These are phyloP conservation scores for Monodelphis domestica DNA, from an alignment of 2,797 vertebrate genomes.

Conservation along the genomic window DNA sequence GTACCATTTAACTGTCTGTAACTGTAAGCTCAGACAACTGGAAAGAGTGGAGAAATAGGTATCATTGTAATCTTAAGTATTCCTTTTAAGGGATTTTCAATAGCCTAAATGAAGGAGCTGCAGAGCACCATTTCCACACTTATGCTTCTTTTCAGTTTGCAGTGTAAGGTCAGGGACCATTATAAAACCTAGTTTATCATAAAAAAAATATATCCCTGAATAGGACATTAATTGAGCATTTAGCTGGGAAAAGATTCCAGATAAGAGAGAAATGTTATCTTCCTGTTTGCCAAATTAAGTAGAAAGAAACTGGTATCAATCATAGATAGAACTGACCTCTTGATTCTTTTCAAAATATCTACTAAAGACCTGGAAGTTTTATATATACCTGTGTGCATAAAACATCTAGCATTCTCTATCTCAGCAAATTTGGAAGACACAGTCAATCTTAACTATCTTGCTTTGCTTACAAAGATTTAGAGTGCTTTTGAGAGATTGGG, in stretches of 20 bases:
- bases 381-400: constrained; percentile 36
- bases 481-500: constrained; percentile 48
- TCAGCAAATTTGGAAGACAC: constrained; percentile 62
- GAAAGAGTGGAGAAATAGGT: no score
- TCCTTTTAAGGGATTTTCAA: background rate
- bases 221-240: background rate
- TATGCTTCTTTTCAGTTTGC: background rate
- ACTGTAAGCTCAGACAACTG: background rate
- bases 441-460: constrained; percentile 65
- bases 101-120: background rate
- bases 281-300: constrained; percentile 17
- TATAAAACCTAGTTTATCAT: background rate
- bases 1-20: background rate
- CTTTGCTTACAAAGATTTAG: constrained; percentile 69
- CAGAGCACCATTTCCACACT: background rate
- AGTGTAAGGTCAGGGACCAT: background rate
- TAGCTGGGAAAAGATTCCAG: background rate
- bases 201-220: background rate
- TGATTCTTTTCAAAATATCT: constrained; percentile 45
- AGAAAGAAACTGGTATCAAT: constrained; percentile 32
- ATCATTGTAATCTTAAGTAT: background rate
- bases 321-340: background rate
- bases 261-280: background rate
- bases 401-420: constrained; percentile 63
- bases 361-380: background rate